Evolutionary conservation across 1,140 invertebrate species (phyloP), one percentile per base, ranked within the genome.

Genomic region (Drosophila pseudoobscura): DNA sequence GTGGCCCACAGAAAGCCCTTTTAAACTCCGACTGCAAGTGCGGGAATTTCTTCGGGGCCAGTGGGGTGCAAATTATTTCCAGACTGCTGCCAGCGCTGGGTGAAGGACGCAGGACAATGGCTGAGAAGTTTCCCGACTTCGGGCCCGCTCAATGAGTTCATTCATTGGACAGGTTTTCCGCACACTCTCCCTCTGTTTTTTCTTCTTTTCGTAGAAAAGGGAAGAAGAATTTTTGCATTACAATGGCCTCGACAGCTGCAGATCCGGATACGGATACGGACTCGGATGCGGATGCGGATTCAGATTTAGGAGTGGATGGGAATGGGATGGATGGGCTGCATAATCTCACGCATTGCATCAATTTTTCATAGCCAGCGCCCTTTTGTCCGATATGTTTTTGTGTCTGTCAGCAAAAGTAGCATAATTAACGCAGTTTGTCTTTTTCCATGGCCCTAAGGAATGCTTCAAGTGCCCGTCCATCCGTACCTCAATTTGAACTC

Each of bases 11-110:
- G 80, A 73, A 78, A 70, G 59, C 80, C 80, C 76, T 76, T 83
- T 79, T 75, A 78, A 78, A 72, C 76, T 68, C 78, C 75, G 70
- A 80, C 56, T 77, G 73, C 77, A 80, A 73, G 82, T 63, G 66
- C 69, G 73, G 54, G 77, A 58, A 84, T 78, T 75, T 77, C 68
- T 65, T 57, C 4, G 4, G 83, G 45, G 61, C 53, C 53, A 75
- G 64, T 62, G 46, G 76, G 70, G 64, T 68, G 70, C 82, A 88
- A 88, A 88, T 87, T 82, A 82, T 88, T 88, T 85, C 46, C 78
- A 56, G 64, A 59, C 39, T 64, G 17, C 8, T 31, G 31, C 31
- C 31, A 31, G 31, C 8, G 29, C 29, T 31, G 29, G 29, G 56
- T 62, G 69, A 87, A 77, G 82, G 68, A 66, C 66, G 60, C 20